Base-by-base conservation (phyloP, 2,888 invertebrate species). In the Amaurobius ferox region DNA sequence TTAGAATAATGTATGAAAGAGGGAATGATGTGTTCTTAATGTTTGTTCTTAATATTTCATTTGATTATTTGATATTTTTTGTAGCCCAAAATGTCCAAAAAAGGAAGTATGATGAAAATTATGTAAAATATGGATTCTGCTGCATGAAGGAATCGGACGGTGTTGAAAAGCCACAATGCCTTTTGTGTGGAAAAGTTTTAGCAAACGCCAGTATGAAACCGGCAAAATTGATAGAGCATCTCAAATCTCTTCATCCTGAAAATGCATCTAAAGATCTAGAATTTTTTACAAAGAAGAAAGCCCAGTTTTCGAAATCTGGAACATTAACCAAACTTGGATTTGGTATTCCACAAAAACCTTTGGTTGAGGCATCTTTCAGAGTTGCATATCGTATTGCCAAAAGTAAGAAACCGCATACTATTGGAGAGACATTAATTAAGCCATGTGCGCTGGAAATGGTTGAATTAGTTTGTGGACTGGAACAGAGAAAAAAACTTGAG, bases 381-480 rank as follows among this genome's bases (percentile, higher is more conserved):
- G 66, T 78, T 39, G 77, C 85, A 68, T 78, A 71, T 23, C 35
- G 55, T 61, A 85, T 78, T 66, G 72, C 62, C 71, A 62, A 78
- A 72, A 35, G 61, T 16, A 85, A 85, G 55, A 85, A 85, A 62
- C 72, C 78, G 61, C 78, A 78, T 66, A 85, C 62, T 39, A 85
- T 85, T 78, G 78, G 74, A 66, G 68, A 86, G 73, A 86, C 72
- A 39, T 74, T 86, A 71, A 64, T 86, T 40, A 79, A 79, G 67
- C 72, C 73, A 78, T 61, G 44, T 78, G 66, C 73, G 40, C 28
- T 85, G 64, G 67, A 70, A 73, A 73, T 81, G 62, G 62, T 73
- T 40, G 66, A 79, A 68, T 72, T 74, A 61, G 61, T 85, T 72
- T 72, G 72, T 72, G 86, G 73, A 77, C 66, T 68, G 73, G 79